Evolutionary conservation across 2,888 invertebrate species (phyloP).

Genomic region (Stictocephala bisonia): DNA sequence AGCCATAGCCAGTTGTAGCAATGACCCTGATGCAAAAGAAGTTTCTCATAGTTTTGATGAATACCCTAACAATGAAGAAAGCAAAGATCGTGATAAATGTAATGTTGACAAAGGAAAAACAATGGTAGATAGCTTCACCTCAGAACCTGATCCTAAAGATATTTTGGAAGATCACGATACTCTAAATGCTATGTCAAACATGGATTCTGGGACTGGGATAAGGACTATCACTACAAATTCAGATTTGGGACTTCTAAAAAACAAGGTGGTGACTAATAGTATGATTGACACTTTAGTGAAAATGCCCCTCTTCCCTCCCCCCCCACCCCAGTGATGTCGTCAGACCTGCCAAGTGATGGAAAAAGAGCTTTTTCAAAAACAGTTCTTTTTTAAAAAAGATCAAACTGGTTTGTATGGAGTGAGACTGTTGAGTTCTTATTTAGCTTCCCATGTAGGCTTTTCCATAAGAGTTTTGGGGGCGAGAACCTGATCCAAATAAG

Average conservation of each 20-base stretch:
- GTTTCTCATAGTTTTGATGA: conserved; percentile 22
- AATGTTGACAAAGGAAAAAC: conserved; percentile 18
- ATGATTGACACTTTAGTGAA: conserved; percentile 19
- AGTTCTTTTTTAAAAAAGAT: conserved; percentile 26
- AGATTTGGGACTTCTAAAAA: conserved; percentile 36
- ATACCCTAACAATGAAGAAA: conserved; percentile 7
- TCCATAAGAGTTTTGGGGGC: conserved; percentile 2
- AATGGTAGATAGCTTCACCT: conserved; percentile 14
- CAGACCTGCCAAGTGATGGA: conserved; percentile 31
- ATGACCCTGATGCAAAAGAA: conserved; percentile 6
- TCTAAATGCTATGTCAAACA: conserved; percentile 15
- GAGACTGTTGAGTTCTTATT: conserved; percentile 27
- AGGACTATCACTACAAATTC: conserved; percentile 10
- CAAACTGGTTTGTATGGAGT: conserved; percentile 39
- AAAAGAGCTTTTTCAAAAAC: conserved; percentile 22
- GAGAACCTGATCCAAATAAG: conserved; percentile 23
- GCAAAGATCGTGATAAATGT: conserved; percentile 17
- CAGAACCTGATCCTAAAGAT: conserved; percentile 26
- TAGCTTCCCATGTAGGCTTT: conserved; percentile 25
- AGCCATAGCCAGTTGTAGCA: conserved; percentile 11
- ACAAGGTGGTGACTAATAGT: conserved; percentile 20
- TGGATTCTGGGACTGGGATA: not conserved
- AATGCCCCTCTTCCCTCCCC: no score
- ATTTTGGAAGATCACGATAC: conserved; percentile 19
- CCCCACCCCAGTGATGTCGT: conserved; percentile 1